Base-by-base conservation (phyloP, 2,888 invertebrate genomes). In the Hydrotaea cyrtoneurina region DNA sequence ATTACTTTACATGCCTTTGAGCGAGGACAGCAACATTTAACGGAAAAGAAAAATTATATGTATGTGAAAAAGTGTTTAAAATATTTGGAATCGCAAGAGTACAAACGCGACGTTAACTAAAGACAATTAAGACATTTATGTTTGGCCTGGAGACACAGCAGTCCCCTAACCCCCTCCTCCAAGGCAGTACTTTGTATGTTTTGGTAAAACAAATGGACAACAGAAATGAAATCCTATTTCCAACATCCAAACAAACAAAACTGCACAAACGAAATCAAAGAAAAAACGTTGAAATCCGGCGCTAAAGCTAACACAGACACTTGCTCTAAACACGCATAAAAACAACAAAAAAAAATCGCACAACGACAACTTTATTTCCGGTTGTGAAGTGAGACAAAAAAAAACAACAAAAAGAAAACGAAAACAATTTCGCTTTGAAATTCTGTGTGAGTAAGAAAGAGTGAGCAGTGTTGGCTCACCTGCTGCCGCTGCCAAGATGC, bases 401-500 rank as follows among this genome's bases (percentile, higher is more conserved):
- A n/a, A n/a, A n/a, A n/a, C n/a, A 66, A 66, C 66, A n/a, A 46
- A 46, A 74, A 3, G 64, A 73, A 8, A 31, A 69, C 39, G 15
- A 43, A 59, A 26, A 26, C 26, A 26, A 11, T 59, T 43, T 43
- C 36, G 39, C 17, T 11, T 43, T 62, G 39, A 36, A 31, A 19
- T 3, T 21, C 2, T 5, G 23, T 1, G 57, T 23, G 66, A 66
- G 3, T 4, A 7, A 31, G 31, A 31, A 7, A 31, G 31, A 31
- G 31, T 4, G 31, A 31, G 31, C 2, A 2, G 17, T 2, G 21
- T 15, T 36, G 17, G 43, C 43, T 36, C 21, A 8, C 21, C 7
- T 39, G 43, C 19, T 19, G 2, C 19, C 13, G 66, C 59, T 96
- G 1, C 26, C 88, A 90, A 82, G 86, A 95, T 95, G 95, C 95